Conservation (phyloP, 1,140 invertebrate species). For the Venustaconcha ellipsiformis region DNA sequence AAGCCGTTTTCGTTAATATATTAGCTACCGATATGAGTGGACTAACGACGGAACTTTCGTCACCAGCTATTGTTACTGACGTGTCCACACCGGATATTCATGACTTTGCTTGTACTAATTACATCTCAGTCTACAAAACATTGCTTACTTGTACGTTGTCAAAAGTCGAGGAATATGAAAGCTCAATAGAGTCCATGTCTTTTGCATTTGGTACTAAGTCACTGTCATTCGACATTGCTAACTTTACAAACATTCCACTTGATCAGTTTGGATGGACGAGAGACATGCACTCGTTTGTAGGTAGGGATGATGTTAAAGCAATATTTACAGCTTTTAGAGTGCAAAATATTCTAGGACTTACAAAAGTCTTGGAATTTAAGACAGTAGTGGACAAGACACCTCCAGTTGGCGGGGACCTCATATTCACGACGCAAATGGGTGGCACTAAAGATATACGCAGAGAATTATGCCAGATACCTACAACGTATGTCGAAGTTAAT, state of each 20-base stretch:
- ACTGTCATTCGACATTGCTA: conserved; percentile 2
- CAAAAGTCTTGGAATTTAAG: conserved; percentile 7
- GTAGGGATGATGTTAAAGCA: neutral
- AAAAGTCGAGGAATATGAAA: conserved; percentile 16
- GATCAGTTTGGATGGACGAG: neutral
- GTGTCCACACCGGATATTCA: conserved; percentile 5
- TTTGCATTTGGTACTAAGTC: conserved; percentile 6
- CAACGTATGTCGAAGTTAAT: conserved; percentile 8
- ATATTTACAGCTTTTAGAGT: conserved; percentile 2
- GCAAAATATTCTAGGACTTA: conserved; percentile 12
- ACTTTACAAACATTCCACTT: neutral
- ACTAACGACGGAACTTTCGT: conserved; percentile 2
- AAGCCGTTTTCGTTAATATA: conserved; percentile 6
- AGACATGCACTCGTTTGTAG: neutral
- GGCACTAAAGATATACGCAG: neutral
- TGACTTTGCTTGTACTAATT: conserved; percentile 14
- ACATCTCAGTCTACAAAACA: conserved; percentile 7
- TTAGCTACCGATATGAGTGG: conserved; percentile 12
- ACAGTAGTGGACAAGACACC: conserved; percentile 16
- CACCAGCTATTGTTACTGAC: conserved; percentile 19
- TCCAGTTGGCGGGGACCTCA: neutral
- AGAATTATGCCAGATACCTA: conserved; percentile 18
- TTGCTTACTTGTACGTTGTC: conserved; percentile 13
- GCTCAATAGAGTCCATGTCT: conserved; percentile 2
- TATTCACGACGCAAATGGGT: conserved; percentile 7